phyloP scores from a whole-genome alignment of 2,888 invertebrate species.

The Lysandra coridon region DNA sequence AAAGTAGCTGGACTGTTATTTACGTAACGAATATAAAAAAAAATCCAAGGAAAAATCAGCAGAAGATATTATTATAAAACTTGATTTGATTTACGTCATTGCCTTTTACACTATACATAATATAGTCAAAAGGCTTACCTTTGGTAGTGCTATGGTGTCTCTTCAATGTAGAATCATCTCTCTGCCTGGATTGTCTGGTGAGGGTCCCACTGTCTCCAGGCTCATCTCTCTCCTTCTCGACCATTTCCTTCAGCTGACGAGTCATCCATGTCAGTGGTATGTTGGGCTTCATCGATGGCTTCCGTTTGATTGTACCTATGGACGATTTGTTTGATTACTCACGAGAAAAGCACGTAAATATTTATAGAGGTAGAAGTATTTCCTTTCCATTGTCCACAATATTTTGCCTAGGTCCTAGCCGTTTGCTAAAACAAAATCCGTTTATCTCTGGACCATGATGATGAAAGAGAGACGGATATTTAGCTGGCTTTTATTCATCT shows the following conservation, averaged over 20 bases:
- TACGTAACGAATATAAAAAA: too few species aligned
- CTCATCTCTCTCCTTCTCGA: slow-evolving; percentile 80
- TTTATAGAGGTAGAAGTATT: too few species aligned
- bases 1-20: too few species aligned
- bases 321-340: neutral
- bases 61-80: too few species aligned
- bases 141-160: slow-evolving; percentile 61
- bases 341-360: neutral
- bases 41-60: too few species aligned
- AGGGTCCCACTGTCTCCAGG: slow-evolving; percentile 69
- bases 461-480: too few species aligned
- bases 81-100: too few species aligned
- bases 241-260: slow-evolving; percentile 92
- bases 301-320: slow-evolving; percentile 92
- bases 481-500: too few species aligned
- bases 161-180: slow-evolving; percentile 68
- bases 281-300: slow-evolving; percentile 95
- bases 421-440: too few species aligned
- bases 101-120: neutral
- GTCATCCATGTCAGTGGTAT: slow-evolving; percentile 95
- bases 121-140: slow-evolving; percentile 32
- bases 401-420: too few species aligned
- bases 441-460: too few species aligned
- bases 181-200: slow-evolving; percentile 75
- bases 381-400: too few species aligned